Percentiles rank a stretch among this genome's conserved stretches.
phyloP scores from a whole-genome alignment of 2,797 vertebrate genomes.

The Graptemys geographica region DNA sequence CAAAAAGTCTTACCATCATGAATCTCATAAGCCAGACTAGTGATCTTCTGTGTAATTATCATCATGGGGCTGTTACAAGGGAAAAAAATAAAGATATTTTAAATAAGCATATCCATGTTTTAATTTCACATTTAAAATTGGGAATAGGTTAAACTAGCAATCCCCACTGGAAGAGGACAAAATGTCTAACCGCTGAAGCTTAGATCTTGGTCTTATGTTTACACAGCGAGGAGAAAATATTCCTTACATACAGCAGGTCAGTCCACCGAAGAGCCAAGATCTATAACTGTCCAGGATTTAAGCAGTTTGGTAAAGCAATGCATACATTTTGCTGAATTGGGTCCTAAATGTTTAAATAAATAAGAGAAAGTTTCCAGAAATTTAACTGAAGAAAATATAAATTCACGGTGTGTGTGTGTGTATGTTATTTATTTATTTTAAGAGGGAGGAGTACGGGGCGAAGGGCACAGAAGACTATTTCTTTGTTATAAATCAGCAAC shows the following conservation, averaged over 20 bases:
- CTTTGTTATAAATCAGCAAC: not conserved
- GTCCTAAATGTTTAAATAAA: not conserved
- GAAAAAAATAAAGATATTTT: constrained; percentile 32
- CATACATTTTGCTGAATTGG: not conserved
- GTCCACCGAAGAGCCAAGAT: not conserved
- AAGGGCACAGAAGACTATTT: not conserved
- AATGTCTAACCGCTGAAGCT: not conserved
- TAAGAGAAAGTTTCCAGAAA: not conserved
- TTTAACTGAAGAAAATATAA: not conserved
- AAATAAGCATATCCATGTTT: not conserved
- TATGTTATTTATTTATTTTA: not conserved
- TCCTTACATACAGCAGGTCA: not conserved
- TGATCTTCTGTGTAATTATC: constrained; percentile 98
- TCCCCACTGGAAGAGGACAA: not conserved
- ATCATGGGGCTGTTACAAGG: constrained; percentile 90
- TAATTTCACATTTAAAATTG: constrained; percentile 4
- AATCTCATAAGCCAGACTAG: constrained; percentile 95
- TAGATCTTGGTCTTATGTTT: not conserved
- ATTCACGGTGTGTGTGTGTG: too few relatives aligned
- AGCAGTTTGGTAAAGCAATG: not conserved
- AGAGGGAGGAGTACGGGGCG: not conserved
- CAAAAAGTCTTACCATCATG: constrained; percentile 89
- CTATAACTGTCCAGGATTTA: not conserved
- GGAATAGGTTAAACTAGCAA: not conserved
- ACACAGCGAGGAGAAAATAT: not conserved